A percentile compares a stretch with the other conserved stretches of the same genome.
Evolutionary conservation across 2,888 invertebrate species (phyloP).

Genomic region (Pachymerium ferrugineum): DNA sequence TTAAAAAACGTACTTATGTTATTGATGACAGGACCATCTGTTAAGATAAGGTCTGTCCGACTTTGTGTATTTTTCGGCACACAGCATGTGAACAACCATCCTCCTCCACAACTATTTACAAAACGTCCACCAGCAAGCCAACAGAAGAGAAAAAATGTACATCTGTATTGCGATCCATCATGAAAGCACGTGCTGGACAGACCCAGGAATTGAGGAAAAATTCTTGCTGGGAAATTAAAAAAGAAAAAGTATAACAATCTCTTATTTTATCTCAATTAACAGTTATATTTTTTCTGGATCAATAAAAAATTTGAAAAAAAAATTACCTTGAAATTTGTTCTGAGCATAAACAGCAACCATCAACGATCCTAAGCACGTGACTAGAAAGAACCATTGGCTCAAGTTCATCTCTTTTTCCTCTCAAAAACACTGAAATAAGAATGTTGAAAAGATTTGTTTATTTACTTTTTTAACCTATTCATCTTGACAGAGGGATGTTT

Average conservation of each 20-base stretch:
- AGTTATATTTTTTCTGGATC: neutral
- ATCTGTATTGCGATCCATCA: slow-evolving; percentile 49
- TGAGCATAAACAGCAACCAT: neutral
- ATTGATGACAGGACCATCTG: slow-evolving; percentile 19
- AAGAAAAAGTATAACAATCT: neutral
- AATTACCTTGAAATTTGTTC: slow-evolving; percentile 29
- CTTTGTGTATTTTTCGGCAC: slow-evolving; percentile 43
- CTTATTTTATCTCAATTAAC: neutral
- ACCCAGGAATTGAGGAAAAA: slow-evolving; percentile 36
- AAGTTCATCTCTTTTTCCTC: slow-evolving; percentile 29
- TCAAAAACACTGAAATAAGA: neutral
- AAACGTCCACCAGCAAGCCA: slow-evolving; percentile 71
- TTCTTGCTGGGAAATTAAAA: slow-evolving; percentile 30
- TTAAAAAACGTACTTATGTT: slow-evolving; percentile 19
- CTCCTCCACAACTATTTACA: slow-evolving; percentile 51
- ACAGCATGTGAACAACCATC: slow-evolving; percentile 63
- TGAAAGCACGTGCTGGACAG: slow-evolving; percentile 38
- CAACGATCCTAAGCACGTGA: slow-evolving; percentile 22
- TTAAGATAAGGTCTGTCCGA: slow-evolving; percentile 13
- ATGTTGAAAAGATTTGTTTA: neutral
- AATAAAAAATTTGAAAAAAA: neutral
- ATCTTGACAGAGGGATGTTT: too few relatives aligned
- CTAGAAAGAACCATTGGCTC: slow-evolving; percentile 28
- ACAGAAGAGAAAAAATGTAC: slow-evolving; percentile 65
- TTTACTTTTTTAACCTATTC: neutral